Evolutionary conservation across 1,140 invertebrate species (phyloP), one percentile per base, ranked within the genome.

Genomic region (Plutomurus gul): DNA sequence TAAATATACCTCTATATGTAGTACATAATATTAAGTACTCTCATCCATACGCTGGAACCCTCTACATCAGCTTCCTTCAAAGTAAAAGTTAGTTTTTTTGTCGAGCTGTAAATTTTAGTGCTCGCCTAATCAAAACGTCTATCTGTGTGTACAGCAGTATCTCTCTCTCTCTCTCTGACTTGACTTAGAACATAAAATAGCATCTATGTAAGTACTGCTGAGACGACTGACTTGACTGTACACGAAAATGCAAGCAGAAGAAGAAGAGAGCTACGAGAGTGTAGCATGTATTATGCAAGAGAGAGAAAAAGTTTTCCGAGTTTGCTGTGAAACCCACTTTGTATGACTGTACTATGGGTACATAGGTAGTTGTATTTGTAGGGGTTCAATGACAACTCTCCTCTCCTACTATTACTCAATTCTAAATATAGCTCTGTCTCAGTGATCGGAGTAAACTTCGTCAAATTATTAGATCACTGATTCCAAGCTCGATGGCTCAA

Each of bases 401-500:
- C 20, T 71, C 65, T 71, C 33, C 37, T 22, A 33, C 56, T 65
- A 65, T 65, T 65, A 33, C 56, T 65, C 27, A 27, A n/a, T 33
- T 65, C 56, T 65, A 65, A 65, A 65, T 36, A 65, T 65, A 65
- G 16, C 25, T 0, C 56, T 49, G 56, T 65, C 16, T 65, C 30
- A n/a, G 56, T 65, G 56, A 65, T 65, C 56, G 56, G 27, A 65
- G 56, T 65, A 65, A 65, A 65, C 56, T 65, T 65, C 36, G 56
- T 65, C 56, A 65, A 65, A 65, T 65, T 65, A 65, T 65, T 65
- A 65, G 56, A 65, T 65, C 56, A 65, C 56, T 65, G 56, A 65
- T 65, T 65, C 56, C 56, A 65, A 25, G 56, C 56, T 65, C 16
- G 56, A 65, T 65, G 56, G 27, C 36, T 65, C 56, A 33, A 33